Percentiles rank a stretch among this genome's conserved stretches.
Evolutionary conservation across 2,113 vertebrate species (phyloP).

Genomic region (Lepus americanus): DNA sequence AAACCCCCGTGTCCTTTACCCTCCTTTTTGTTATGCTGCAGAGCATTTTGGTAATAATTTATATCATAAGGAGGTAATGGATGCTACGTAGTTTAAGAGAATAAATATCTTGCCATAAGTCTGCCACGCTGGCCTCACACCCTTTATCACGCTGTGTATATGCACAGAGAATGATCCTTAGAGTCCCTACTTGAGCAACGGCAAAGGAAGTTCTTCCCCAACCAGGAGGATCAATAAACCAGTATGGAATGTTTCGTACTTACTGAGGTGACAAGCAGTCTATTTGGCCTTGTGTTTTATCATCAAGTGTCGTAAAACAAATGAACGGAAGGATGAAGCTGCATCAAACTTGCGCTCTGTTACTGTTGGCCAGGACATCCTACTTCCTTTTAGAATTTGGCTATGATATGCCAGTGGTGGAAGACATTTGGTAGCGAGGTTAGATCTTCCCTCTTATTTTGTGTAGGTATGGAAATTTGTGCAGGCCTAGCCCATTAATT

Average conservation of each 20-base stretch:
- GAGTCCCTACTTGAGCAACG: not conserved
- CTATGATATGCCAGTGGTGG: not conserved
- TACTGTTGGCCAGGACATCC: slow-evolving; percentile 6
- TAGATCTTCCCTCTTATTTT: not conserved
- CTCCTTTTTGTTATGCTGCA: not conserved
- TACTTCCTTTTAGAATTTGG: not conserved
- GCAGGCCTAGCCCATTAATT: not conserved
- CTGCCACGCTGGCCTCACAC: not conserved
- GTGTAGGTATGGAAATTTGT: not conserved
- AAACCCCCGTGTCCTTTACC: too few species aligned
- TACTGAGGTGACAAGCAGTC: not conserved
- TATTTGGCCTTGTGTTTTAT: not conserved
- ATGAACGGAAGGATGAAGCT: not conserved
- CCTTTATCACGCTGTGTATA: not conserved
- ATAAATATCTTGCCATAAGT: not conserved
- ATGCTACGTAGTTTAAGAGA: not conserved
- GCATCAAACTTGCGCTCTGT: not conserved
- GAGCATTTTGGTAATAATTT: not conserved
- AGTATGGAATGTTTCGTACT: not conserved
- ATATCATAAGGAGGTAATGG: not conserved
- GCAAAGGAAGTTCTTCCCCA: not conserved
- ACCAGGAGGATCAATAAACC: too few species aligned
- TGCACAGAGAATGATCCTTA: not conserved
- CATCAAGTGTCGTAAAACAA: not conserved
- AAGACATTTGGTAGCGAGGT: not conserved